Evolutionary conservation across 2,888 invertebrate genomes (phyloP).

Genomic region (Melieria crassipennis): DNA sequence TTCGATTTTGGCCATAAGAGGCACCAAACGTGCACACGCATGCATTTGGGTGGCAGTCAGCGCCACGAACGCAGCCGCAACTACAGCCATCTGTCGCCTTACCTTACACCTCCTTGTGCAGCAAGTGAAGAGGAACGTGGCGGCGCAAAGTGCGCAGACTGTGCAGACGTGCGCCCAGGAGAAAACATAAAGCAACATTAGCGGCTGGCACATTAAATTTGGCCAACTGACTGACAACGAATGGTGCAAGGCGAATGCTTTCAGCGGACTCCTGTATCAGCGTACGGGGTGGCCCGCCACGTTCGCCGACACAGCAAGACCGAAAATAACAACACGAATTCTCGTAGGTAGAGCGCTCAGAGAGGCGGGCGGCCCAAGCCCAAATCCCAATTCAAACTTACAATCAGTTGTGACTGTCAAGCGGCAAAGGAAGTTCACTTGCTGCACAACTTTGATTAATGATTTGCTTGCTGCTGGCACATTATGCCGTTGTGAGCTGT

Average conservation of each 20-base stretch:
- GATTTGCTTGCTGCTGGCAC: slow-evolving; percentile 62
- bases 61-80: too few species aligned
- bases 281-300: slow-evolving; percentile 8
- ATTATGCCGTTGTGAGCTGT: slow-evolving; percentile 50
- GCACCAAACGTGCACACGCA: too few species aligned
- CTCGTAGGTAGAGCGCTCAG: slow-evolving; percentile 10
- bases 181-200: slow-evolving; percentile 33
- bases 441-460: slow-evolving; percentile 66
- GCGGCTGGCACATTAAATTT: slow-evolving; percentile 46
- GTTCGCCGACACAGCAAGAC: slow-evolving; percentile 11
- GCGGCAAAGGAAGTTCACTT: slow-evolving; percentile 64
- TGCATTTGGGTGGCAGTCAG: too few species aligned
- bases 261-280: slow-evolving; percentile 19
- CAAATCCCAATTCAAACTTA: slow-evolving; percentile 60
- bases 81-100: too few species aligned
- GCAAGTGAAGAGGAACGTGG: background rate
- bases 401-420: slow-evolving; percentile 65
- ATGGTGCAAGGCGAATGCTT: slow-evolving; percentile 36
- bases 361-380: slow-evolving; percentile 44
- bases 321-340: background rate
- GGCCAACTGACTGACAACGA: slow-evolving; percentile 45
- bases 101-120: too few species aligned
- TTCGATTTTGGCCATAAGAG: too few species aligned
- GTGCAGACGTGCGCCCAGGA: slow-evolving; percentile 1
- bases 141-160: background rate